Conservation (phyloP, 37 sponge, comb jelly and placozoan genomes). For the Spongilla lacustris region DNA sequence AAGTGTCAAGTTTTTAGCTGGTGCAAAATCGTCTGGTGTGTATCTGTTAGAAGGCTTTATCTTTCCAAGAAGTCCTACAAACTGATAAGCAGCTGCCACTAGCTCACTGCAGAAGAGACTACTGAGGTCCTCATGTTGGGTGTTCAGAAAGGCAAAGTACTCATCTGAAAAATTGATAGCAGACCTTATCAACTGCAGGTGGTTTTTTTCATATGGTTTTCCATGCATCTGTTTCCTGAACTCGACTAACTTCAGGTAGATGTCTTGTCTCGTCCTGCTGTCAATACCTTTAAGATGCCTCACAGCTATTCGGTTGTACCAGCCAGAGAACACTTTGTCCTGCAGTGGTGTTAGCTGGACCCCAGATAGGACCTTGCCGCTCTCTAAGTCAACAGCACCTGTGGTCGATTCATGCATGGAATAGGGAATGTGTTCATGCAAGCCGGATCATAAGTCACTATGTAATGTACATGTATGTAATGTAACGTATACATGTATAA, state of each 20-base stretch:
- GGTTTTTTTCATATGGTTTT: constrained; percentile 72
- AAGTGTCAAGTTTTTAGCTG: too few species aligned
- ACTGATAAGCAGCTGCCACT: constrained; percentile 74
- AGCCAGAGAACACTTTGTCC: constrained; percentile 82
- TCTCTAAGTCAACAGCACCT: constrained; percentile 76
- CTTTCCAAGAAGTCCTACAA: constrained; percentile 48
- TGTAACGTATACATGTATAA: too few species aligned
- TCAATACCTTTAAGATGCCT: constrained; percentile 54
- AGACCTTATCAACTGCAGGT: constrained; percentile 69
- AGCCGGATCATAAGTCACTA: too few species aligned
- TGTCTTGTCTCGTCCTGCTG: constrained; percentile 42
- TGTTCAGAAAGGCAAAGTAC: constrained; percentile 63
- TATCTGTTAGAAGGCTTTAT: constrained; percentile 58
- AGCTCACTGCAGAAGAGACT: constrained; percentile 81
- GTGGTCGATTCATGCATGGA: not conserved
- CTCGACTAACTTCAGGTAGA: constrained; percentile 47
- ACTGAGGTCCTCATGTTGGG: constrained; percentile 70
- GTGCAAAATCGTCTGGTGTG: constrained; percentile 80
- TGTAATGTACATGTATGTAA: too few species aligned
- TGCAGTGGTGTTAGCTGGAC: constrained; percentile 77
- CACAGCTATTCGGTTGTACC: constrained; percentile 77
- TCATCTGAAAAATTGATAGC: constrained; percentile 60
- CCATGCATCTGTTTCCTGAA: constrained; percentile 65
- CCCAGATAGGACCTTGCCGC: constrained; percentile 65
- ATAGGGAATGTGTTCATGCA: not conserved